Percentiles rank a stretch among this genome's conserved stretches.
Evolutionary conservation across 1,140 invertebrate species (phyloP).

Genomic region (Nymphalis io): DNA sequence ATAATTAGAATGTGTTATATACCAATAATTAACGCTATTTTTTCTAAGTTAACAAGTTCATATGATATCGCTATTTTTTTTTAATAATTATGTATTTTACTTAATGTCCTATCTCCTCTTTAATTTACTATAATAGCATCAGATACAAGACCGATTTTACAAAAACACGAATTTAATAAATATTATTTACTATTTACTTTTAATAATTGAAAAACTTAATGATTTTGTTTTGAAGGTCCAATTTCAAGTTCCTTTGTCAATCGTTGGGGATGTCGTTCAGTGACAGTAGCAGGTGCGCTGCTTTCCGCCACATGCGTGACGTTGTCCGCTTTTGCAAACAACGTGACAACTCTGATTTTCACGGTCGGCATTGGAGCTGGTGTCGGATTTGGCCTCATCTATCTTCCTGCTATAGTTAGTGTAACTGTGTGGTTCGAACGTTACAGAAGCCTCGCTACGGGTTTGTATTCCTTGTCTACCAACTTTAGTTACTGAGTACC

Average conservation of each 20-base stretch:
- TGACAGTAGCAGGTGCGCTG: constrained; percentile 93
- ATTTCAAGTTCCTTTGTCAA: constrained; percentile 96
- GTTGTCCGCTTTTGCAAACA: constrained; percentile 87
- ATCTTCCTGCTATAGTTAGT: constrained; percentile 96
- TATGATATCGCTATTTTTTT: too few relatives aligned
- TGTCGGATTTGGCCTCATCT: constrained; percentile 96
- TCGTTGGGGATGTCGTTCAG: constrained; percentile 93
- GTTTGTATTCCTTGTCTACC: constrained; percentile 70
- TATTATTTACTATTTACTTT: neutral
- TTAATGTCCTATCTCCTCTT: too few relatives aligned
- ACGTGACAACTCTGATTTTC: constrained; percentile 90
- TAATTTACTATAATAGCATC: too few relatives aligned
- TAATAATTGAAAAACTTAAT: neutral
- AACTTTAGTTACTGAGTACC: neutral
- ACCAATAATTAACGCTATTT: too few relatives aligned
- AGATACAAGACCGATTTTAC: too few relatives aligned
- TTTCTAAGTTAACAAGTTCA: too few relatives aligned
- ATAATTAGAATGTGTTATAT: too few relatives aligned
- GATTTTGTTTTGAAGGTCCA: constrained; percentile 85
- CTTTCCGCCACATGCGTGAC: constrained; percentile 89
- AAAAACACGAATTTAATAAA: too few relatives aligned
- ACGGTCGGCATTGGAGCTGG: constrained; percentile 95
- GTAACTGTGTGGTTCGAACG: constrained; percentile 97
- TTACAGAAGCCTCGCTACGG: constrained; percentile 92
- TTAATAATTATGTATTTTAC: too few relatives aligned